phyloP scores from a whole-genome alignment of 1,140 invertebrate genomes.

The Macrotrachela quadricornifera region DNA sequence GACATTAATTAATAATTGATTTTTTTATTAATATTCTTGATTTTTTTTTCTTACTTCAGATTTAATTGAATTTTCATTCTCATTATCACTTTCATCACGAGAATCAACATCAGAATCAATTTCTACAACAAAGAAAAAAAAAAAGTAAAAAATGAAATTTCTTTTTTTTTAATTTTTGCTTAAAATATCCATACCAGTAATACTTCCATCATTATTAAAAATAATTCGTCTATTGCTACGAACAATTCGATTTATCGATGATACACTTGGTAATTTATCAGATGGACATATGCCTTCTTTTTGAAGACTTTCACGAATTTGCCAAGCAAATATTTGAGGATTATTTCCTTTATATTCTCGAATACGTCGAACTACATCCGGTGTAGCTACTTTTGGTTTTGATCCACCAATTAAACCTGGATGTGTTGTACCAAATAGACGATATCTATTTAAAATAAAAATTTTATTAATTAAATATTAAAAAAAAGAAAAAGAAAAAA shows the following conservation, averaged over 20 bases:
- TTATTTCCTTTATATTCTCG: conserved; percentile 94
- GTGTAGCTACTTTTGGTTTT: conserved; percentile 96
- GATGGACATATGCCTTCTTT: conserved; percentile 80
- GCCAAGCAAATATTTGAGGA: conserved; percentile 99
- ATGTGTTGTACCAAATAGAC: conserved; percentile 92
- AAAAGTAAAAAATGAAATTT: too few relatives aligned
- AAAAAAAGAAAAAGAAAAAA: too few relatives aligned
- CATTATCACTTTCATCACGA: too few relatives aligned
- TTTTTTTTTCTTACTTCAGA: too few relatives aligned
- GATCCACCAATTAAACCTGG: conserved; percentile 95
- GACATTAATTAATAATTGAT: too few relatives aligned
- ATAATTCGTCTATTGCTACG: background rate
- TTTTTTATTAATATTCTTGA: too few relatives aligned
- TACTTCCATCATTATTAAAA: too few relatives aligned
- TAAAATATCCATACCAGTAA: too few relatives aligned
- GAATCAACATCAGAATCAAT: too few relatives aligned
- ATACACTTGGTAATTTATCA: conserved; percentile 94
- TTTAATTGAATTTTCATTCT: too few relatives aligned
- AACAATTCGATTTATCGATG: conserved; percentile 87
- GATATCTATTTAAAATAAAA: conserved; percentile 47
- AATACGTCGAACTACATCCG: conserved; percentile 89
- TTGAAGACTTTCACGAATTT: conserved; percentile 55
- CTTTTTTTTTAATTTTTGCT: too few relatives aligned
- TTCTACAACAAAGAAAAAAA: too few relatives aligned
- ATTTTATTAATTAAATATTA: background rate